These are phyloP conservation scores for Aplocera efformata DNA, from an alignment of 2,888 invertebrate species.

Conservation along the genomic window DNA sequence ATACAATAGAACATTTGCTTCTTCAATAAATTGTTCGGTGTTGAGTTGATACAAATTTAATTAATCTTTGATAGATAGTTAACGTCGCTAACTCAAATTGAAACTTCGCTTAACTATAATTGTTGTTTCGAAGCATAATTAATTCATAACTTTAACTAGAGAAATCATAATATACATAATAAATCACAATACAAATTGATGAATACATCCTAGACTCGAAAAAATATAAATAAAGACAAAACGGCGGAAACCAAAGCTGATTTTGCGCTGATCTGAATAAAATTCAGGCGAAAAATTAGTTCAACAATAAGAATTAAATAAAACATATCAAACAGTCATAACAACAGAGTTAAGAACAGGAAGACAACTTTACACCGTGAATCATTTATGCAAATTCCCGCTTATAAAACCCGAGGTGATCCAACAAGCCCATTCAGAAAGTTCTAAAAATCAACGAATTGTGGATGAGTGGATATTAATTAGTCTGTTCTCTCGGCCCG, in stretches of 20 bases:
- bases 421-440: constrained; percentile 14
- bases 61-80: constrained; percentile 23
- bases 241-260: too few relatives aligned
- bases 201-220: too few relatives aligned
- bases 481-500: constrained; percentile 48
- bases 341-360: not conserved
- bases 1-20: too few relatives aligned
- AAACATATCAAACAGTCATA: not conserved
- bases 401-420: constrained; percentile 10
- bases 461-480: constrained; percentile 68
- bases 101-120: constrained; percentile 18
- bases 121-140: constrained; percentile 22
- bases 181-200: too few relatives aligned
- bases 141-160: constrained; percentile 8
- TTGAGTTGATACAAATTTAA: constrained; percentile 20
- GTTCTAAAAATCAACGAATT: constrained; percentile 46
- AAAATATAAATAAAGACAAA: too few relatives aligned
- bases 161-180: too few relatives aligned
- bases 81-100: constrained; percentile 15
- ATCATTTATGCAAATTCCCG: constrained; percentile 10
- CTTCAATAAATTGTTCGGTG: constrained; percentile 7
- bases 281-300: too few relatives aligned
- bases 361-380: constrained; percentile 7
- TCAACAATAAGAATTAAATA: too few relatives aligned
- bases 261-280: too few relatives aligned